Evolutionary conservation across 1,140 invertebrate species (phyloP), one percentile per base, ranked within the genome.

Genomic region (Drosophila erecta): DNA sequence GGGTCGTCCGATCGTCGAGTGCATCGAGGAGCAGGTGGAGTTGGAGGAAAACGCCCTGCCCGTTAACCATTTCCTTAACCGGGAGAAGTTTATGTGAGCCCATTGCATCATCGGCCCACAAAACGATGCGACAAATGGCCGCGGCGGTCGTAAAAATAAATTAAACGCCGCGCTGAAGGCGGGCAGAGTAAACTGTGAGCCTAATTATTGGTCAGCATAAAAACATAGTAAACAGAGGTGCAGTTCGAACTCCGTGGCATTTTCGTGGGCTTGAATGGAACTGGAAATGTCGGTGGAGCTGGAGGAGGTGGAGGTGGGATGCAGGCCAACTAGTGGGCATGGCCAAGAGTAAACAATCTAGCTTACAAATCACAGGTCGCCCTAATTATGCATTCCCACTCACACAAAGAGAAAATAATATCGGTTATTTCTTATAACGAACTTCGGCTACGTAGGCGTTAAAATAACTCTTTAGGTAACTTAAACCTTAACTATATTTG

Each of bases 1-100:
- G 0, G 93, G 94, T 3, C 92, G 91, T 30, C 91, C 94, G 0
- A 90, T 95, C 11, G 70, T 92, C 0, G 91, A 93, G 8, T 95
- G 94, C 81, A 90, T 95, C 6, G 78, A 93, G 15, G 93, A 94
- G 51, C 92, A 92, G 17, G 76, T 79, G 37, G 44, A 56, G 11
- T 79, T 93, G 22, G 83, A 86, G 27, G 65, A 91, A 27, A 92
- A 93, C 54, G 66, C 38, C 1, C 61, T 94, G 50, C 78, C 92
- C 0, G 87, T 91, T 47, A 93, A 94, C 47, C 94, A 95, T 77
- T 94, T 93, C 75, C 90, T 94, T 30, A 91, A 91, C 17, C 87
- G 93, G 46, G 90, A 92, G 46, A 92, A 92, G 90, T 92, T 87
- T 49, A 84, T 92, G 77, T 92, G 74, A 90, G 27, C 17, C 40